Base-by-base conservation (phyloP, 2,113 vertebrate genomes). In the Stigmatopora nigra region DNA sequence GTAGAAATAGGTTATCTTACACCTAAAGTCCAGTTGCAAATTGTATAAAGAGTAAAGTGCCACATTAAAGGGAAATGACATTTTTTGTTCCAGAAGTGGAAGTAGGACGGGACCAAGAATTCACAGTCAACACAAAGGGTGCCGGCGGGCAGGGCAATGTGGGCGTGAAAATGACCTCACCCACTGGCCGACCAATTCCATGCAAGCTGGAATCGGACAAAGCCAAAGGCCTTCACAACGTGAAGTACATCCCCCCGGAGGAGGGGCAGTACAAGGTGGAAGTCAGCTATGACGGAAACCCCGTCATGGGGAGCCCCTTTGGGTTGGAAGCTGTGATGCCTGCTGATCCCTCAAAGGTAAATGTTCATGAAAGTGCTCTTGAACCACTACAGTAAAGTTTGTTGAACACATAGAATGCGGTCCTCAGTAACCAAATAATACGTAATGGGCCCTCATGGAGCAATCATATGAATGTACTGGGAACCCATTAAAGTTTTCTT, bases 191-290 rank as follows among this genome's bases (percentile, higher is more conserved):
- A 5, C 92, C 92, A 14, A 92, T 96, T 69, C 94, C 95, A 7
- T 98, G 95, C 88, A 95, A 94, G 51, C 73, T 96, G 83, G 93
- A 94, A 64, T 90, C 92, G 0, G 93, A 92, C 5, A 84, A 90
- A 44, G 90, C 90, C n/a, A 92, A 86, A 0, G 91, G 91, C 1
- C 22, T 83, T 70, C 93, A 95, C 78, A 75, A 82, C 0, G 92
- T 96, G 62, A 93, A 91, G 82, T 98, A 95, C 72, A 94, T 94
- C 63, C 94, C 94, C 20, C 79, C 93, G 0, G 95, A 97, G 81
- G 95, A 97, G 83, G 95, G 95, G 1, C 91, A 89, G 68, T 95
- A 96, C 89, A 95, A 95, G 65, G 93, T 98, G 66, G 94, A 98
- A 57, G 84, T 98, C 81, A 91, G 88, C 84, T 98, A 98, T 0